These are phyloP conservation scores for Lasioglossum albipes DNA, from an alignment of 1,140 invertebrate species.

Conservation along the genomic window DNA sequence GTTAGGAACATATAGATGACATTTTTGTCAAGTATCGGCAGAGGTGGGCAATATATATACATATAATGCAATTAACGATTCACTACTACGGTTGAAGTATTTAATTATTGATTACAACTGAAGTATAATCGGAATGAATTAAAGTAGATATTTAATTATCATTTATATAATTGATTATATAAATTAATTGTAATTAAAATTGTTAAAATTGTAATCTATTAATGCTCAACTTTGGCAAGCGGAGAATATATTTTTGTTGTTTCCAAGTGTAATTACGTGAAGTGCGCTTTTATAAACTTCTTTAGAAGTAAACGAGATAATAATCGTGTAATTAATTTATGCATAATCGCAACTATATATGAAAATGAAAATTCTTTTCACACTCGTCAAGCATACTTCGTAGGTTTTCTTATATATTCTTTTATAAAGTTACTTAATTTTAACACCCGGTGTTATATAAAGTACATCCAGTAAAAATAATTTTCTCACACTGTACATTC, in stretches of 20 bases:
- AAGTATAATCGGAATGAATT: no score
- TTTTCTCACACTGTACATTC: neutral
- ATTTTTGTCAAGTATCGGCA: neutral
- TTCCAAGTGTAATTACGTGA: neutral
- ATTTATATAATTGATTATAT: no score
- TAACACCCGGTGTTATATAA: neutral
- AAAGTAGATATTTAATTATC: no score
- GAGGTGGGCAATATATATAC: no score
- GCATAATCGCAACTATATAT: neutral
- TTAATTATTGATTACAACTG: no score
- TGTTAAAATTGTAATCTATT: no score
- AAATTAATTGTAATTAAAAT: no score
- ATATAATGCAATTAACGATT: no score
- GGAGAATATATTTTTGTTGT: neutral
- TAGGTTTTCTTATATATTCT: neutral
- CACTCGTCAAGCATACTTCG: neutral
- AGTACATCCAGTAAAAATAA: conserved; percentile 3
- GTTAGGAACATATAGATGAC: neutral
- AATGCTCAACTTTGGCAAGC: neutral
- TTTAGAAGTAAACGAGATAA: neutral
- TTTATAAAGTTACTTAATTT: neutral
- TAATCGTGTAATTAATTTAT: conserved; percentile 14
- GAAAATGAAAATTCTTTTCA: neutral
- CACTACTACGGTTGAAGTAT: no score
- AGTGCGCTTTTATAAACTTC: neutral